Evolutionary conservation across 2,113 vertebrate genomes (phyloP), one percentile per base, ranked within the genome.

Genomic region (Corydoras maculifer): DNA sequence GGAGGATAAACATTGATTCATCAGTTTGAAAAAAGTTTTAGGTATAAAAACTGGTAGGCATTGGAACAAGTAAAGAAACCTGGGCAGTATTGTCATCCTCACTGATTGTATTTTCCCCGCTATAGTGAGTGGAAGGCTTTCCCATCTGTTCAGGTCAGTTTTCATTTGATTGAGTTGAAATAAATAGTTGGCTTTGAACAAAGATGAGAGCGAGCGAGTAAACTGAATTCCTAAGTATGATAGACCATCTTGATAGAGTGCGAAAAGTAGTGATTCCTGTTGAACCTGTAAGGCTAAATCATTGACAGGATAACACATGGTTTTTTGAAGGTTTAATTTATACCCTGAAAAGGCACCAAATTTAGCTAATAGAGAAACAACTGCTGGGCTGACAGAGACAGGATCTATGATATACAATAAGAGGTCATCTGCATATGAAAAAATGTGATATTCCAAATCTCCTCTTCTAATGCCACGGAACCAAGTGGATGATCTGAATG

Each of bases 241-340:
- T n/a, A 67, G 57, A 4, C 53, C 51, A n/a, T 67, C 9, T 18
- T 10, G 65, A 67, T 5, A 57, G 14, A 67, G n/a, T n/a, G 6
- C 0, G 14, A 69, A 70, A 35, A 13, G 59, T 11, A 68, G 30
- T 15, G 9, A 58, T 58, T 58, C 31, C 8, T 48, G 9, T 63
- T 43, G 59, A 11, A 70, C 53, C 12, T 70, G 48, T 10, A 63
- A 25, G 50, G 69, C 59, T 11, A 12, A 63, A 43, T 71, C 63
- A 58, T 58, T 48, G 48, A 68, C 50, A 32, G 66, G 31, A 13
- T 18, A 58, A 10, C 32, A 59, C 58, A 18, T n/a, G 18, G 48
- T 32, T 35, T 70, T 70, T 62, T 35, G 48, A 9, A 62, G 5
- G 58, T 69, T 59, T 69, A 69, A 48, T 69, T 59, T 69, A 48